A percentile compares a stretch with the other conserved stretches of the same genome.
These are phyloP conservation scores for Lepisosteus oculatus DNA, from an alignment of 2,113 vertebrate genomes.

Conservation along the genomic window DNA sequence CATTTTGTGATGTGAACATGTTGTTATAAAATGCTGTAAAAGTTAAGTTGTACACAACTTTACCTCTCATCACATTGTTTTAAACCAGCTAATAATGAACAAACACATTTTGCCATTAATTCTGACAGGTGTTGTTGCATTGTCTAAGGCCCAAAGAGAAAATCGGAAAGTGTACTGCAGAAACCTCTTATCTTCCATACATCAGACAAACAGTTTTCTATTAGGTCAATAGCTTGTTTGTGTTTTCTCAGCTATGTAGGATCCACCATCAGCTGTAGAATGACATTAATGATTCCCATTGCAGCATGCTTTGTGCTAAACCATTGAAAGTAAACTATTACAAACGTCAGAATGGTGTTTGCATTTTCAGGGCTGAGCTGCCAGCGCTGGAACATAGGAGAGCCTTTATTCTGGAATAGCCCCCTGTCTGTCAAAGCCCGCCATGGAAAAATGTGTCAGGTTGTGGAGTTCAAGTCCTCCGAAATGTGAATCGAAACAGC, in stretches of 20 bases:
- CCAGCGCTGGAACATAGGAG: not conserved
- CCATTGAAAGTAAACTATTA: conserved; percentile 6
- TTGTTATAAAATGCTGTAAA: too few relatives aligned
- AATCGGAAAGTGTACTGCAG: too few relatives aligned
- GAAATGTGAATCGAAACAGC: conserved; percentile 82
- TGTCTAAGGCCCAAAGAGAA: too few relatives aligned
- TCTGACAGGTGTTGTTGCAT: too few relatives aligned
- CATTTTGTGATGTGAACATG: too few relatives aligned
- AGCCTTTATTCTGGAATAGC: conserved; percentile 1
- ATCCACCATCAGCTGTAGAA: not conserved
- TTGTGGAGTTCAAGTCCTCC: conserved; percentile 75
- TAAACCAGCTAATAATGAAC: too few relatives aligned
- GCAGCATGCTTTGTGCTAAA: not conserved
- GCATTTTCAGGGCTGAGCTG: not conserved
- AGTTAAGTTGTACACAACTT: too few relatives aligned
- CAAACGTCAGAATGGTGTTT: not conserved
- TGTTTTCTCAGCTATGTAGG: not conserved
- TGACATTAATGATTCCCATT: not conserved
- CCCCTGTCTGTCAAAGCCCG: conserved; percentile 42
- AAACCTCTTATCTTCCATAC: conserved; percentile 27
- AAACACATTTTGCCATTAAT: too few relatives aligned
- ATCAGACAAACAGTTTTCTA: too few relatives aligned
- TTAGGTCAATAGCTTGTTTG: too few relatives aligned
- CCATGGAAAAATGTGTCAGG: conserved; percentile 65
- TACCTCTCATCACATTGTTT: too few relatives aligned